A percentile compares a stretch with the other conserved stretches of the same genome.
phyloP scores from a whole-genome alignment of 2,888 invertebrate genomes.

The Himalopsyche kuldschensis region DNA sequence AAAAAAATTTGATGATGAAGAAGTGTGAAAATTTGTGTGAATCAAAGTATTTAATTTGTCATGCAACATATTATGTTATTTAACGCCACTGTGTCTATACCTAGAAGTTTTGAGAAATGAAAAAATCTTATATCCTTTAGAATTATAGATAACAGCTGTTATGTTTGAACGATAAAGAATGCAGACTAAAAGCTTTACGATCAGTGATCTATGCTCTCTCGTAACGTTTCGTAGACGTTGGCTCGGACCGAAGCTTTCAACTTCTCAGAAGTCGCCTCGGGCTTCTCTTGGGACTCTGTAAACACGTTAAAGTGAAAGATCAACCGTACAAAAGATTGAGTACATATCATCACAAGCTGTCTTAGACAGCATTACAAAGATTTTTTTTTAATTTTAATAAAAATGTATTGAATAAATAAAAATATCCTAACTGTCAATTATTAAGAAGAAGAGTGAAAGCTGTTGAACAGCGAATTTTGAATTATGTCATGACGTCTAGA shows the following conservation, averaged over 20 bases:
- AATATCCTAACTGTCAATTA: too few relatives aligned
- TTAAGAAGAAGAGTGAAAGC: too few relatives aligned
- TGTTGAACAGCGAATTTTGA: too few relatives aligned
- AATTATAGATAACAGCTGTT: background rate
- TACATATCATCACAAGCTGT: background rate
- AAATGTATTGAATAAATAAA: too few relatives aligned
- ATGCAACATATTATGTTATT: too few relatives aligned
- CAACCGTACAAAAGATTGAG: background rate
- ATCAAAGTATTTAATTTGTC: too few relatives aligned
- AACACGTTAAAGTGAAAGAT: background rate
- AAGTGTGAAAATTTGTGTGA: too few relatives aligned
- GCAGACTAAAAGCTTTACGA: background rate
- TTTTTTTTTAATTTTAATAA: background rate
- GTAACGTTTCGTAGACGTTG: background rate
- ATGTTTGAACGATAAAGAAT: background rate
- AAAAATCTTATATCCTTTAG: too few relatives aligned
- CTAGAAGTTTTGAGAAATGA: too few relatives aligned
- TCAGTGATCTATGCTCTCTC: background rate
- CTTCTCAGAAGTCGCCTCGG: background rate
- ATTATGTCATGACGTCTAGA: too few relatives aligned
- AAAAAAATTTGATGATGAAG: too few relatives aligned
- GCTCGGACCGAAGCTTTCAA: background rate
- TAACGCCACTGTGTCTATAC: too few relatives aligned
- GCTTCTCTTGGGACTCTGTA: background rate
- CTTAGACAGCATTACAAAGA: background rate